phyloP scores from a whole-genome alignment of 2,888 invertebrate species.

The Amphimallon solstitiale region DNA sequence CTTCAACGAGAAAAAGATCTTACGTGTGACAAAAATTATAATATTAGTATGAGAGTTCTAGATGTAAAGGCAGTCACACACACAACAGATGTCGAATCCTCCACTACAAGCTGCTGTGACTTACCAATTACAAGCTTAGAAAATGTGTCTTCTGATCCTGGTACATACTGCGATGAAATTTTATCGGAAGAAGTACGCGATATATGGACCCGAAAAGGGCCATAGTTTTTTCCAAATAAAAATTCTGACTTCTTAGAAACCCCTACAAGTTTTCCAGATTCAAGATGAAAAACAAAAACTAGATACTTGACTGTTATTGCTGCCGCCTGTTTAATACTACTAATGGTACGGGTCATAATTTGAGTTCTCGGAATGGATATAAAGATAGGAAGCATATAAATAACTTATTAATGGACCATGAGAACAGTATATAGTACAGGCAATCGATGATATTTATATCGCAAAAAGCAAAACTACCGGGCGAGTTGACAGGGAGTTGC shows the following conservation, averaged over 20 bases:
- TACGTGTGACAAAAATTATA: neutral
- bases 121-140: conserved; percentile 29
- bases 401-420: conserved; percentile 40
- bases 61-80: conserved; percentile 12
- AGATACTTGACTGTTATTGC: neutral
- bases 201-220: conserved; percentile 42
- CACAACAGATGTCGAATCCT: conserved; percentile 31
- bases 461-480: conserved; percentile 41
- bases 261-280: conserved; percentile 40
- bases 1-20: no score
- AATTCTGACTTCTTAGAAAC: conserved; percentile 43
- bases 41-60: neutral
- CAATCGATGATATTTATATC: conserved; percentile 43
- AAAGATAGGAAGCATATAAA: conserved; percentile 39
- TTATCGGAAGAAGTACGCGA: conserved; percentile 43
- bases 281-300: no score
- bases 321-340: no score
- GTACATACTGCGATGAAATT: conserved; percentile 40
- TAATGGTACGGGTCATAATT: no score
- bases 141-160: conserved; percentile 37
- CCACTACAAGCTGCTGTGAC: conserved; percentile 30
- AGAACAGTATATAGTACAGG: conserved; percentile 42
- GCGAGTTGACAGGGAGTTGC: conserved; percentile 31
- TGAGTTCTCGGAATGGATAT: no score
- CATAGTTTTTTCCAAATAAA: conserved; percentile 44